Conservation (phyloP, 2,113 vertebrate species). For the Apus apus region DNA sequence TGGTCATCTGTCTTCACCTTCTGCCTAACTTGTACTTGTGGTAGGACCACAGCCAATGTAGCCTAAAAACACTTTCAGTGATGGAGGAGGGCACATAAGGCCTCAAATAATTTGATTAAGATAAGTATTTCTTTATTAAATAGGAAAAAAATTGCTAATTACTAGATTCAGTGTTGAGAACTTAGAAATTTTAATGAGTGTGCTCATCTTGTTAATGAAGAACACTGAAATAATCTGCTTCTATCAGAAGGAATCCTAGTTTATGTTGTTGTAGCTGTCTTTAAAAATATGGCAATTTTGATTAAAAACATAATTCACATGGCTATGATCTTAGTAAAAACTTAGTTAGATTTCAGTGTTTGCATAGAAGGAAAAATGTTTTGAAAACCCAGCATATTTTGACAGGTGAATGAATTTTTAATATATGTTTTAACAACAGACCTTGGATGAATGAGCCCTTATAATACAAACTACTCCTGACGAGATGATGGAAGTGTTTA, state of each 20-base stretch:
- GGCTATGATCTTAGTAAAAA: not conserved
- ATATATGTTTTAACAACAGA: not conserved
- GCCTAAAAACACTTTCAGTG: not conserved
- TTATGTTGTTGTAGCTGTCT: not conserved
- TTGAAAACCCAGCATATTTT: not conserved
- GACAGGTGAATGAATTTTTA: not conserved
- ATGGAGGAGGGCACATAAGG: not conserved
- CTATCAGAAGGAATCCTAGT: not conserved
- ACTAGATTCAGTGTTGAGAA: not conserved
- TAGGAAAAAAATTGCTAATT: not conserved
- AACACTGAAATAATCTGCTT: not conserved
- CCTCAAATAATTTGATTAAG: not conserved
- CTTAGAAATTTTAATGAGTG: not conserved
- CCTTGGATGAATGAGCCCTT: not conserved
- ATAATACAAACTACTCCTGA: not conserved
- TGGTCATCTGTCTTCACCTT: not conserved
- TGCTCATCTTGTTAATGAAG: not conserved
- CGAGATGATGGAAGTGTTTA: slow-evolving; percentile 18
- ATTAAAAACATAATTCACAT: not conserved
- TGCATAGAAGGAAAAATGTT: not conserved
- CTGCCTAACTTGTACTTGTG: not conserved
- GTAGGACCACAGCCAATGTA: not conserved
- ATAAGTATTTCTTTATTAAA: not conserved
- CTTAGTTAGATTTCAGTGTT: not conserved
- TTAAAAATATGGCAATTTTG: not conserved